Percentiles rank a stretch among this genome's conserved stretches.
phyloP scores from a whole-genome alignment of 2,888 invertebrate species.

The Xanthorhoe designata region DNA sequence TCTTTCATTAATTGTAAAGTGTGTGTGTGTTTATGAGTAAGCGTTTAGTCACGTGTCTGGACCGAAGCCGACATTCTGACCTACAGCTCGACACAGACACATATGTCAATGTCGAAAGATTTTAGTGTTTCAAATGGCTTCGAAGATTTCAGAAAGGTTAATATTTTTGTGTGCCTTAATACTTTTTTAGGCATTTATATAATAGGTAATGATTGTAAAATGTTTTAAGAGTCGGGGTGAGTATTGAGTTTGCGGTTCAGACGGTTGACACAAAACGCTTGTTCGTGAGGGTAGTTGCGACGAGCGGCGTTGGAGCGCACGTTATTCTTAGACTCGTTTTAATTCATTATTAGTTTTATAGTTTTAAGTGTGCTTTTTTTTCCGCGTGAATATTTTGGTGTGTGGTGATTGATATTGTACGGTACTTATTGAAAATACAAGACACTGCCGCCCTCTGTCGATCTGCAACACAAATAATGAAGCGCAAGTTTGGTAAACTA shows the following conservation, averaged over 20 bases:
- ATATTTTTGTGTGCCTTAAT: neutral
- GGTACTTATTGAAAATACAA: neutral
- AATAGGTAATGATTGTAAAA: neutral
- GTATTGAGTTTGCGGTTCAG: too few relatives aligned
- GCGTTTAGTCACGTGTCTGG: slow-evolving; percentile 30
- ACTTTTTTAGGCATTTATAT: slow-evolving; percentile 1
- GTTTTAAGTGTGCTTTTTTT: slow-evolving; percentile 76
- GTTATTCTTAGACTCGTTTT: slow-evolving; percentile 52
- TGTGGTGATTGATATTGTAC: slow-evolving; percentile 23
- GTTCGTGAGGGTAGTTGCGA: slow-evolving; percentile 9
- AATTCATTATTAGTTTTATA: slow-evolving; percentile 60
- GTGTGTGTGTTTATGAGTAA: slow-evolving; percentile 35
- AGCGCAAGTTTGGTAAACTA: neutral
- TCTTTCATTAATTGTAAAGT: slow-evolving; percentile 43
- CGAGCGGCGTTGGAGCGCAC: slow-evolving; percentile 43
- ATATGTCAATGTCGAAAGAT: neutral
- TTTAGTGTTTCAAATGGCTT: neutral
- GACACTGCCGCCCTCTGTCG: neutral
- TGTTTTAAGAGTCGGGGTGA: neutral
- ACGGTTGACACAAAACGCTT: slow-evolving; percentile 24
- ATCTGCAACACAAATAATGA: neutral
- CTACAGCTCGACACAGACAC: neutral
- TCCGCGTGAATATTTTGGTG: slow-evolving; percentile 40
- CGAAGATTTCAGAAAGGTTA: neutral
- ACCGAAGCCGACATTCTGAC: neutral